Percentiles rank a stretch among this genome's conserved stretches.
Evolutionary conservation across 1,140 invertebrate genomes (phyloP).

Genomic region (Drepana arcuata): DNA sequence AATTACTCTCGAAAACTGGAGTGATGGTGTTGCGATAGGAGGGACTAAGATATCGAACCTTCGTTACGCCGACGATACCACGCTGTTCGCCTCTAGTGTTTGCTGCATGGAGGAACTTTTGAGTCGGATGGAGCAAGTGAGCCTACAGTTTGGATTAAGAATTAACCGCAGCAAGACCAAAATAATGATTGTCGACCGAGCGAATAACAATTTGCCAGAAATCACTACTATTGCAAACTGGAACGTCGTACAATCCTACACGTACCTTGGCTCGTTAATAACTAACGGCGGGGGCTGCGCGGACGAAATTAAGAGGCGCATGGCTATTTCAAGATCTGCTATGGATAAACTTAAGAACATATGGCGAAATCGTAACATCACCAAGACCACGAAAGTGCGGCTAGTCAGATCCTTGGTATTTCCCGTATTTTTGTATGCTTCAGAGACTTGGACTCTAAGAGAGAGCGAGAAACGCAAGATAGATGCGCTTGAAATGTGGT

Average conservation of each 20-base stretch:
- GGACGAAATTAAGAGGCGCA: background rate
- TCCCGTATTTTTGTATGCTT: slow-evolving; percentile 1
- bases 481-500: slow-evolving; percentile 7
- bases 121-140: background rate
- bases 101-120: slow-evolving; percentile 5
- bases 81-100: slow-evolving; percentile 6
- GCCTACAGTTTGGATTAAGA: background rate
- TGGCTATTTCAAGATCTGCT: slow-evolving; percentile 3
- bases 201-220: slow-evolving; percentile 10
- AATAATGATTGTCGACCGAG: slow-evolving; percentile 12
- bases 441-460: slow-evolving; percentile 3
- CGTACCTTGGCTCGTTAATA: background rate
- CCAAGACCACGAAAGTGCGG: background rate
- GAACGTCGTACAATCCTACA: slow-evolving; percentile 8
- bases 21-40: slow-evolving; percentile 8
- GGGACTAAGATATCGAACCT: slow-evolving; percentile 6
- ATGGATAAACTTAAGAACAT: slow-evolving; percentile 11
- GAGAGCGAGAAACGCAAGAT: background rate
- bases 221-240: slow-evolving; percentile 10
- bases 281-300: background rate
- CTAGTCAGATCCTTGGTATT: slow-evolving; percentile 2
- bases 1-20: slow-evolving; percentile 10
- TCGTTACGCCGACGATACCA: slow-evolving; percentile 11
- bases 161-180: slow-evolving; percentile 9
- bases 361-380: slow-evolving; percentile 9